phyloP scores from a whole-genome alignment of 2,888 invertebrate genomes.

The Steinernema hermaphroditum region DNA sequence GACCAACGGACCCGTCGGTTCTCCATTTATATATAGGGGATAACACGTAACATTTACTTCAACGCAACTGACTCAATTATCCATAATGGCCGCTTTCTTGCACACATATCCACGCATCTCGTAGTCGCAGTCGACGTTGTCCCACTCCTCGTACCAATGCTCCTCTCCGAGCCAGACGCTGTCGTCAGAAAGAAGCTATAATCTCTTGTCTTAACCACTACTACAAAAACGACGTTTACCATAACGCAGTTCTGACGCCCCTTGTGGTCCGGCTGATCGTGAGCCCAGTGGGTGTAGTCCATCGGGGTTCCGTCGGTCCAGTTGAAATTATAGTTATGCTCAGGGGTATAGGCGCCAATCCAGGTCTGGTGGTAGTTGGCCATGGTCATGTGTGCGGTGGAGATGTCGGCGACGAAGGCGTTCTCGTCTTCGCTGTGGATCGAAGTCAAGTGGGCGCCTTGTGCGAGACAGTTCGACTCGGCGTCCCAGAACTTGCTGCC shows the following conservation, averaged over 20 bases:
- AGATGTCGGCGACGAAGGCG: constrained; percentile 6
- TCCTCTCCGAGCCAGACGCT: constrained; percentile 30
- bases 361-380: constrained; percentile 29
- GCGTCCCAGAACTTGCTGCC: constrained; percentile 27
- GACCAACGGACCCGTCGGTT: no score
- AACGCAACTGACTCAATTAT: neutral
- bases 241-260: constrained; percentile 26
- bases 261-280: constrained; percentile 12
- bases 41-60: no score
- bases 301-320: constrained; percentile 29
- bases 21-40: no score
- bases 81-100: constrained; percentile 23
- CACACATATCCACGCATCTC: constrained; percentile 31
- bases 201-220: neutral
- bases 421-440: constrained; percentile 24
- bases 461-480: constrained; percentile 23
- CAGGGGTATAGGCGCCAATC: constrained; percentile 10
- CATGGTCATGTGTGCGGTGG: constrained; percentile 22
- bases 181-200: constrained; percentile 28
- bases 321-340: constrained; percentile 7
- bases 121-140: constrained; percentile 33
- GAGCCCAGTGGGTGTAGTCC: constrained; percentile 26
- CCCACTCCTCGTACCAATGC: constrained; percentile 31
- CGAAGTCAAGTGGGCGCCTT: constrained; percentile 5
- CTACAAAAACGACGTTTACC: neutral